Evolutionary conservation across 2,888 invertebrate species (phyloP).

Genomic region (Steinernema scapterisci): DNA sequence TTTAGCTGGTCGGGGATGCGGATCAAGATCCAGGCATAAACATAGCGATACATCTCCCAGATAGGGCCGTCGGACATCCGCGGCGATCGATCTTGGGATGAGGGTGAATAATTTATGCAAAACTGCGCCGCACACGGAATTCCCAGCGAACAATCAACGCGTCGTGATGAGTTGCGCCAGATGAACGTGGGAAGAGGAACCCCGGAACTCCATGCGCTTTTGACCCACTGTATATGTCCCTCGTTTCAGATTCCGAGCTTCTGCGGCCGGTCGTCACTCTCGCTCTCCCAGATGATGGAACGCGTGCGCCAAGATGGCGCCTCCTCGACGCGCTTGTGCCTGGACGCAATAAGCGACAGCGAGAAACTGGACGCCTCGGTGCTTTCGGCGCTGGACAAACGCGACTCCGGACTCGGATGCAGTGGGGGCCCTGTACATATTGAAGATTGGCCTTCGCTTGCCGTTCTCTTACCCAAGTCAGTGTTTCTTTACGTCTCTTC

Average conservation of each 20-base stretch:
- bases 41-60: slow-evolving; percentile 29
- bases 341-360: slow-evolving; percentile 37
- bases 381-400: slow-evolving; percentile 34
- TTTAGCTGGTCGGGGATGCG: not conserved
- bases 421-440: slow-evolving; percentile 74
- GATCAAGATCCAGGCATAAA: not conserved
- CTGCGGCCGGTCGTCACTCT: slow-evolving; percentile 45
- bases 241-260: slow-evolving; percentile 45
- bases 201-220: no score
- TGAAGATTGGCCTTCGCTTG: slow-evolving; percentile 89
- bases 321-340: slow-evolving; percentile 32
- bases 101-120: slow-evolving; percentile 29
- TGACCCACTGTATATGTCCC: no score
- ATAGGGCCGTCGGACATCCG: slow-evolving; percentile 3
- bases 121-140: slow-evolving; percentile 20
- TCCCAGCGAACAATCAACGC: slow-evolving; percentile 14
- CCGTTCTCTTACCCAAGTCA: slow-evolving; percentile 81
- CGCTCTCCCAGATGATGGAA: slow-evolving; percentile 46
- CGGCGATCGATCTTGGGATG: slow-evolving; percentile 17
- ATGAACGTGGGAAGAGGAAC: not conserved
- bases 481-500: slow-evolving; percentile 34
- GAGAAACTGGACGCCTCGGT: slow-evolving; percentile 35
- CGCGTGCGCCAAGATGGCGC: slow-evolving; percentile 13
- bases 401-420: slow-evolving; percentile 64
- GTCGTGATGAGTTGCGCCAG: not conserved